phyloP scores from a whole-genome alignment of 2,888 invertebrate genomes.

The Netelia virgata region DNA sequence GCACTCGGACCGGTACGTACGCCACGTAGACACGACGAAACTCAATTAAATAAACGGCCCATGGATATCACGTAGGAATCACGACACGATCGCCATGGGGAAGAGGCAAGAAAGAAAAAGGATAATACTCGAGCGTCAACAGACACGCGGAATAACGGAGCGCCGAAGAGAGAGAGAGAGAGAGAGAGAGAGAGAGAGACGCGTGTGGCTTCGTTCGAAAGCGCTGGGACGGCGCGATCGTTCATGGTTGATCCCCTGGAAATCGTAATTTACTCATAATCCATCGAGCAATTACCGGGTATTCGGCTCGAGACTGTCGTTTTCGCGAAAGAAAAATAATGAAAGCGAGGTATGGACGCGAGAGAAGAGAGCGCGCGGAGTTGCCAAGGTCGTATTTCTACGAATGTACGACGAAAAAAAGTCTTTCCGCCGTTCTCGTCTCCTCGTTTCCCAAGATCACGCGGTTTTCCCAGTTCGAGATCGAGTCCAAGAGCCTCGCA shows the following conservation, averaged over 20 bases:
- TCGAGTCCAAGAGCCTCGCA: neutral
- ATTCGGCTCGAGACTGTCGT: conserved; percentile 1
- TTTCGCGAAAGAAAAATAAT: conserved; percentile 13
- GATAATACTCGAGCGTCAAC: neutral
- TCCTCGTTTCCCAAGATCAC: conserved; percentile 8
- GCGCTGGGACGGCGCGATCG: neutral
- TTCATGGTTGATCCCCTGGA: conserved; percentile 19
- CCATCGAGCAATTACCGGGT: conserved; percentile 54
- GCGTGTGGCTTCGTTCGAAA: too few relatives aligned
- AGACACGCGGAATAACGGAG: conserved; percentile 11
- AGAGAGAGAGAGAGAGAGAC: too few relatives aligned
- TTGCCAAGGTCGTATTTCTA: conserved; percentile 45
- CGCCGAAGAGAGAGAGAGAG: neutral
- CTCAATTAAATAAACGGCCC: conserved; percentile 60
- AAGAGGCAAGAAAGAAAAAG: conserved; percentile 13
- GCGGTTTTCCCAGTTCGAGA: conserved; percentile 20
- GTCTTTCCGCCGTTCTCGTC: neutral
- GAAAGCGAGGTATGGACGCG: conserved; percentile 8
- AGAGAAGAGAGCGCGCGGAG: conserved; percentile 2
- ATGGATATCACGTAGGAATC: conserved; percentile 56
- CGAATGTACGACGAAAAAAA: conserved; percentile 46
- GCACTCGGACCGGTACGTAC: conserved; percentile 19
- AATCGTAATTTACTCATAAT: conserved; percentile 63
- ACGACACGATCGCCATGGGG: conserved; percentile 33
- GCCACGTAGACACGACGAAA: conserved; percentile 34